Evolutionary conservation across 2,888 invertebrate genomes (phyloP), one percentile per base, ranked within the genome.

Genomic region (Drosophila peninsularis): DNA sequence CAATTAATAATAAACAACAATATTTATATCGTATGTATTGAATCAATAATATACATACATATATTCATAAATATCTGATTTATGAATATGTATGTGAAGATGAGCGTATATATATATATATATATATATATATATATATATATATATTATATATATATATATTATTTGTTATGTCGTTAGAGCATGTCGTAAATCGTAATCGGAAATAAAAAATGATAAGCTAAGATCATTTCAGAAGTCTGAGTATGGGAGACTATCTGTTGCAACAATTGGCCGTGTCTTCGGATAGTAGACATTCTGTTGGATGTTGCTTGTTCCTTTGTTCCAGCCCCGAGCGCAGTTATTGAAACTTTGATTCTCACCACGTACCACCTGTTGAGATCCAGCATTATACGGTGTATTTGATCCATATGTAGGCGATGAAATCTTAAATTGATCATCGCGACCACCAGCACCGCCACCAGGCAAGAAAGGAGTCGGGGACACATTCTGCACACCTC

Each of bases 311-410:
- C 6, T 44, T 7, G 47, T 52, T 2, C 60, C 44, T 13, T 78
- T 56, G 24, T 66, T 95, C 96, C 97, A 97, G 1, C 97, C 97
- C 36, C 97, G 94, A 5, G 97, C 96, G 36, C 96, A 96, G 0
- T 96, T 96, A 84, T 97, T 97, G 92, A 96, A 97, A 88, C 96
- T 96, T 21, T 90, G 89, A 57, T 76, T 82, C 14, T 30, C n/a
- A 2, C 36, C 19, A n/a, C 49, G 56, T 37, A n/a, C 68, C 9
- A 14, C 6, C 21, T 71, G 71, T 11, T 36, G 61, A 27, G 58
- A 61, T 36, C 64, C 58, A 5, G 54, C 17, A 14, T 17, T 42
- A 19, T 34, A 34, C n/a, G 30, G 9, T 19, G 32, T 5, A n/a
- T 49, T 14, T n/a, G 50, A 66, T n/a, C 36, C 44, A 62, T 62